These are phyloP conservation scores for Pongo abelii DNA, from an alignment of 2,113 vertebrate genomes.

Conservation along the genomic window DNA sequence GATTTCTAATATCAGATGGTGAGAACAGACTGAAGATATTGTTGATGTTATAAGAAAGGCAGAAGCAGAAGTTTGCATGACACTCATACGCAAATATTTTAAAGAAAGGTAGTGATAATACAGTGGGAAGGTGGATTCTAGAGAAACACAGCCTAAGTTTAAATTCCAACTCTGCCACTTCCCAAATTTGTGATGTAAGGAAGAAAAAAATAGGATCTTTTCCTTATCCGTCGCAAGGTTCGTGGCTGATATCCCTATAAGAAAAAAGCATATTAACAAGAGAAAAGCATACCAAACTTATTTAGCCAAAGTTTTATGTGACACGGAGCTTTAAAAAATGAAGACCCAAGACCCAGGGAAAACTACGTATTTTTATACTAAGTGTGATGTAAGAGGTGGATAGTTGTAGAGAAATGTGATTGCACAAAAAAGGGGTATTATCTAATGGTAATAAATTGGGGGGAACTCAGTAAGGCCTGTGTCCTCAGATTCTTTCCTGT, in stretches of 20 bases:
- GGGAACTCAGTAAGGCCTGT: background rate
- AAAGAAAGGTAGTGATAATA: background rate
- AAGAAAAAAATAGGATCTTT: background rate
- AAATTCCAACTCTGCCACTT: background rate
- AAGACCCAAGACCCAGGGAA: background rate
- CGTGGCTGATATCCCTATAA: background rate
- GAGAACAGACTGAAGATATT: background rate
- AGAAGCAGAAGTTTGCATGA: background rate
- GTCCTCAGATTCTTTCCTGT: background rate
- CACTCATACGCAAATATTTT: background rate
- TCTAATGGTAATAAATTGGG: background rate
- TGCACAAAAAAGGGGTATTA: background rate
- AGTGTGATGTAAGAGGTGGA: background rate
- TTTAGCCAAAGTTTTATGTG: background rate
- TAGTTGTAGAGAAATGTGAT: background rate
- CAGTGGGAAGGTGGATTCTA: background rate
- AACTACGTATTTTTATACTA: background rate
- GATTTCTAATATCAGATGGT: background rate
- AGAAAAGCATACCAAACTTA: background rate
- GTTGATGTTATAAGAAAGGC: background rate
- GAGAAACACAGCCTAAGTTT: background rate
- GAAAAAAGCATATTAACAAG: background rate
- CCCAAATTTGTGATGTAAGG: background rate
- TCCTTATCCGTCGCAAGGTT: background rate
- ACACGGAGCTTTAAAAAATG: background rate